phyloP scores from a whole-genome alignment of 2,797 vertebrate genomes.

The Enteromius trimaculatus region DNA sequence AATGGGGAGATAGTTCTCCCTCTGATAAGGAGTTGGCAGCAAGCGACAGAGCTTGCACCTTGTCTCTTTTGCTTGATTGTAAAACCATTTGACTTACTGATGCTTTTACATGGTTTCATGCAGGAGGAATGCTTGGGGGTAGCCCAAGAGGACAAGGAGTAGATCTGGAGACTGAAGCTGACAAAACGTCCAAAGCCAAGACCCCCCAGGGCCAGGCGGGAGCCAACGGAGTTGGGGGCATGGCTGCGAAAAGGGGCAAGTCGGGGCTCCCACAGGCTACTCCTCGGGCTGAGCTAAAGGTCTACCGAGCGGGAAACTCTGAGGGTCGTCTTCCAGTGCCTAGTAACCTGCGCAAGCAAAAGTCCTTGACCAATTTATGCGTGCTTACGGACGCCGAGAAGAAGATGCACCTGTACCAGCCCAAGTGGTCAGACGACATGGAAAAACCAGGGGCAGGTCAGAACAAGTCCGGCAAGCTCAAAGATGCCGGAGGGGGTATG shows the following conservation, averaged over 20 bases:
- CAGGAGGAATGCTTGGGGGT: constrained; percentile 89
- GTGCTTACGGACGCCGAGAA: constrained; percentile 94
- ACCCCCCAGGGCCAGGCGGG: constrained; percentile 64
- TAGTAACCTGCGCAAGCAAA: constrained; percentile 88
- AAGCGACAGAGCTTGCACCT: constrained; percentile 21
- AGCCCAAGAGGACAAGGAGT: constrained; percentile 83
- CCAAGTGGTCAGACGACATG: constrained; percentile 88
- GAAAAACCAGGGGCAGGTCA: constrained; percentile 73
- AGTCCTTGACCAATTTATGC: constrained; percentile 90
- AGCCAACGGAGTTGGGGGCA: constrained; percentile 70
- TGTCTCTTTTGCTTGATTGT: constrained; percentile 39
- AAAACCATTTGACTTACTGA: constrained; percentile 67
- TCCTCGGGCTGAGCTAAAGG: constrained; percentile 75
- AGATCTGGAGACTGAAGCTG: constrained; percentile 75
- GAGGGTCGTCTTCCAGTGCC: constrained; percentile 79
- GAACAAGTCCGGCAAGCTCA: constrained; percentile 73
- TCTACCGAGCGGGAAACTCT: constrained; percentile 72
- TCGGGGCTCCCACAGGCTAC: constrained; percentile 76
- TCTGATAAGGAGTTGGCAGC: constrained; percentile 41
- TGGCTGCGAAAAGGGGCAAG: constrained; percentile 81
- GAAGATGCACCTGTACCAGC: constrained; percentile 90
- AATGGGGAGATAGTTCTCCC: constrained; percentile 35
- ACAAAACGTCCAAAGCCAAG: constrained; percentile 56
- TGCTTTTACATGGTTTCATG: constrained; percentile 84
- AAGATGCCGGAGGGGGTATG: constrained; percentile 66